Evolutionary conservation across 2,888 invertebrate genomes (phyloP).

Genomic region (Apotomis capreana): DNA sequence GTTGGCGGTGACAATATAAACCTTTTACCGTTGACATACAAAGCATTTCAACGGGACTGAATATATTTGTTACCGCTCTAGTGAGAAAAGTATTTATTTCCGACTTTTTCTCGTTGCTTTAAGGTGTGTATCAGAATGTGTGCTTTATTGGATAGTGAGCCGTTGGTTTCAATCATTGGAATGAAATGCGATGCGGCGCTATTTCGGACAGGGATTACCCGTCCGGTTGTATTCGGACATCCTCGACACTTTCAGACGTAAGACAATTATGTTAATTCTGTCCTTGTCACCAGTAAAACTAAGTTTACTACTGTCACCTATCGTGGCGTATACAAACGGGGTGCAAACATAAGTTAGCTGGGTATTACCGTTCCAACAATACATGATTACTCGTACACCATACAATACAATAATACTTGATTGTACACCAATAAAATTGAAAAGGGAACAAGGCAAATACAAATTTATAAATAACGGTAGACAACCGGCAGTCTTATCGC

Average conservation of each 20-base stretch:
- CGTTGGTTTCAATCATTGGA: constrained; percentile 32
- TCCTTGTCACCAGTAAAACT: too few relatives aligned
- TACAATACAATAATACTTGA: too few relatives aligned
- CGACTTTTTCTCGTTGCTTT: constrained; percentile 2
- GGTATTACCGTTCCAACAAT: too few relatives aligned
- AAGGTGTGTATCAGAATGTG: not conserved
- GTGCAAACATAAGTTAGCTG: too few relatives aligned
- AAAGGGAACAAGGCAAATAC: too few relatives aligned
- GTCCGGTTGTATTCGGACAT: not conserved
- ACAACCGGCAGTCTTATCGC: too few relatives aligned
- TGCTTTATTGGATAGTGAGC: not conserved
- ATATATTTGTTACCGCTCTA: constrained; percentile 12
- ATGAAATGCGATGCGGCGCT: constrained; percentile 15
- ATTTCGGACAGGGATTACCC: constrained; percentile 13
- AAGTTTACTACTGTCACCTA: too few relatives aligned
- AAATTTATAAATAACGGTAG: too few relatives aligned
- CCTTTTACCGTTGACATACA: constrained; percentile 35
- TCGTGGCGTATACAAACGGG: too few relatives aligned
- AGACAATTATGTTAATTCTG: constrained; percentile 11
- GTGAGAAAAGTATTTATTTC: too few relatives aligned
- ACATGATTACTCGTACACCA: too few relatives aligned
- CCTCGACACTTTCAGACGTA: constrained; percentile 8
- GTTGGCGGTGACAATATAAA: constrained; percentile 25
- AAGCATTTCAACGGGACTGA: constrained; percentile 30
- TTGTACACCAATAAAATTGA: too few relatives aligned